These are phyloP conservation scores for Phrixothrix hirtus DNA, from an alignment of 2,888 invertebrate species.

Conservation along the genomic window DNA sequence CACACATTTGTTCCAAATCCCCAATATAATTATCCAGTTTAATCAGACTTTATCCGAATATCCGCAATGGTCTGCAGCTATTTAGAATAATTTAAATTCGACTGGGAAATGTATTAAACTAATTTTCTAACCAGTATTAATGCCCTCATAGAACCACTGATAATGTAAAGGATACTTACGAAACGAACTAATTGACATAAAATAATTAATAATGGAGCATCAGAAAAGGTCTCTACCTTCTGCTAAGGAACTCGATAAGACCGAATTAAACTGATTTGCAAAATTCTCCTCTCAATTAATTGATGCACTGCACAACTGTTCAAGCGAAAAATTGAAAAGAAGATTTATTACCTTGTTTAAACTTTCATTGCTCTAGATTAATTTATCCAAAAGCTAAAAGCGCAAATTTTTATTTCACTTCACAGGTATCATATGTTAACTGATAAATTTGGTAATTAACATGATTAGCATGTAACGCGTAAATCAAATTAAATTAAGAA, in stretches of 20 bases:
- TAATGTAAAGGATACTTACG: too few species aligned
- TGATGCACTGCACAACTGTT: conserved; percentile 13
- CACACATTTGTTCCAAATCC: neutral
- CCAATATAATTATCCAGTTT: neutral
- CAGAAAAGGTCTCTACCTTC: neutral
- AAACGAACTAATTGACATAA: too few species aligned
- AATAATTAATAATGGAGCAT: conserved; percentile 8
- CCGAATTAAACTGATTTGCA: conserved; percentile 7
- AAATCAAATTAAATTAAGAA: conserved; percentile 7
- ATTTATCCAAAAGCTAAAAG: conserved; percentile 7
- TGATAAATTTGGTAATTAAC: conserved; percentile 12
- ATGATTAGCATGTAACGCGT: conserved; percentile 1
- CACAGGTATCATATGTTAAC: conserved; percentile 16
- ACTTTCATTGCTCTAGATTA: conserved; percentile 8
- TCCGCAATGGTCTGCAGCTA: conserved; percentile 18
- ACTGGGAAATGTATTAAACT: conserved; percentile 8
- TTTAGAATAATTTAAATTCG: conserved; percentile 20
- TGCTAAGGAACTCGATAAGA: conserved; percentile 3
- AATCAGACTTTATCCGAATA: conserved; percentile 3
- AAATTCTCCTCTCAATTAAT: conserved; percentile 23
- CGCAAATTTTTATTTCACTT: conserved; percentile 11
- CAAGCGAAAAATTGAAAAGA: conserved; percentile 26
- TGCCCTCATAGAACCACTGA: conserved; percentile 7
- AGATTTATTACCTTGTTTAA: conserved; percentile 20
- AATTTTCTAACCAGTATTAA: conserved; percentile 1